Percentiles rank a stretch among this genome's conserved stretches.
Conservation (phyloP, 2,797 vertebrate genomes). For the Manis pentadactyla region DNA sequence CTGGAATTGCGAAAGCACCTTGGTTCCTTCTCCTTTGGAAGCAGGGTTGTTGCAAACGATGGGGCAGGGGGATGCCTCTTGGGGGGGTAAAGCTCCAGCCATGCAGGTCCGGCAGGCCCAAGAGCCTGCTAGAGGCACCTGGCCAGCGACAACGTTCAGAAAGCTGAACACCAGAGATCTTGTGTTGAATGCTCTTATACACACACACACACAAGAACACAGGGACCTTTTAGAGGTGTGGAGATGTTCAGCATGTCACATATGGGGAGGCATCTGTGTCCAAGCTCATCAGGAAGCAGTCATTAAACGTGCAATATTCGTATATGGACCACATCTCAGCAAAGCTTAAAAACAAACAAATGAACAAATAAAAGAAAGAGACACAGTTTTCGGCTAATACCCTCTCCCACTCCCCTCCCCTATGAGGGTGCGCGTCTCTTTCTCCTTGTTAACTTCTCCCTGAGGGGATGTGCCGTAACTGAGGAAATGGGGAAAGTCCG, state of each 20-base stretch:
- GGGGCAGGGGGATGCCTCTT: not conserved
- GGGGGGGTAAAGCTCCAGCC: not conserved
- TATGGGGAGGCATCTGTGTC: not conserved
- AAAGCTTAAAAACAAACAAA: not conserved
- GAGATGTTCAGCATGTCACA: not conserved
- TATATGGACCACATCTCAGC: not conserved
- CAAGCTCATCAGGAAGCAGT: fast-evolving
- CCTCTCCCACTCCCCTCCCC: not conserved
- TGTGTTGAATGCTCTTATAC: too few species aligned
- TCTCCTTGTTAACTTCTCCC: too few species aligned
- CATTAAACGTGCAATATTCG: not conserved
- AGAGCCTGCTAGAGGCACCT: too few species aligned
- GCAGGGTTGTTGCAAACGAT: too few species aligned
- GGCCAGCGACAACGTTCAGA: too few species aligned
- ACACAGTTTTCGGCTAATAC: fast-evolving
- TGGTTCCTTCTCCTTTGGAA: not conserved
- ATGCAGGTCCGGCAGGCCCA: too few species aligned
- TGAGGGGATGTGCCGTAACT: too few species aligned
- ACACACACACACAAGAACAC: not conserved
- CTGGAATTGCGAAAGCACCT: too few species aligned
- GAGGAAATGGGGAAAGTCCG: too few species aligned
- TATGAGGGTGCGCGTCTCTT: too few species aligned
- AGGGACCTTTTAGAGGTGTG: not conserved
- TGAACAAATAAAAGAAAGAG: not conserved
- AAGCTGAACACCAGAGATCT: too few species aligned